Conservation (phyloP, 2,113 vertebrate species). For the Puma concolor region DNA sequence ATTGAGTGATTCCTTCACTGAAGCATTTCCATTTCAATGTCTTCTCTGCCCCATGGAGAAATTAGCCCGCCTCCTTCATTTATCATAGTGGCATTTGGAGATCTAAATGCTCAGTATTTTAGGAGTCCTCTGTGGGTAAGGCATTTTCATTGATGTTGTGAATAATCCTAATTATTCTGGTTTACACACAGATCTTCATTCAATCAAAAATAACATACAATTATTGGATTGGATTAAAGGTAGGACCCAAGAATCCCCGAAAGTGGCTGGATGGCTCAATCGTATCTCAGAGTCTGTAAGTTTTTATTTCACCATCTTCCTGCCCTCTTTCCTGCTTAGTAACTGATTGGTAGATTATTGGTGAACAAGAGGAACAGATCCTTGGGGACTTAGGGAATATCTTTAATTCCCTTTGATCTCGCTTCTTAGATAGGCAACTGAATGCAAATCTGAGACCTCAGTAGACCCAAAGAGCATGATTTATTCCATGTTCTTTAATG, state of each 20-base stretch:
- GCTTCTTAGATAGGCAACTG: neutral
- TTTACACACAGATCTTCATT: neutral
- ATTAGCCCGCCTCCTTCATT: neutral
- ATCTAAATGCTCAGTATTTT: neutral
- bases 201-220: neutral
- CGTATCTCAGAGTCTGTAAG: neutral
- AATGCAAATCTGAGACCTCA: neutral
- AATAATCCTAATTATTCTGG: neutral
- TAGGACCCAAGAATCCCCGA: neutral
- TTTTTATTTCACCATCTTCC: neutral
- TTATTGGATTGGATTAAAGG: conserved; percentile 9
- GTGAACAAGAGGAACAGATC: neutral
- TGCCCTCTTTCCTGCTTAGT: neutral
- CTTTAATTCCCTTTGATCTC: neutral
- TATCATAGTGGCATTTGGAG: neutral
- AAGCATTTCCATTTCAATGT: neutral
- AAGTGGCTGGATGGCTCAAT: neutral
- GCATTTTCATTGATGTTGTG: neutral
- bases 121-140: neutral
- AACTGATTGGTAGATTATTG: neutral
- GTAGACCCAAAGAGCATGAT: neutral
- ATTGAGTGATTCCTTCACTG: neutral
- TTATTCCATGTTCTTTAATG: neutral
- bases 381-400: neutral
- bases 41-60: neutral